These are phyloP conservation scores for Taurulus bubalis DNA, from an alignment of 2,113 vertebrate genomes.

Conservation along the genomic window DNA sequence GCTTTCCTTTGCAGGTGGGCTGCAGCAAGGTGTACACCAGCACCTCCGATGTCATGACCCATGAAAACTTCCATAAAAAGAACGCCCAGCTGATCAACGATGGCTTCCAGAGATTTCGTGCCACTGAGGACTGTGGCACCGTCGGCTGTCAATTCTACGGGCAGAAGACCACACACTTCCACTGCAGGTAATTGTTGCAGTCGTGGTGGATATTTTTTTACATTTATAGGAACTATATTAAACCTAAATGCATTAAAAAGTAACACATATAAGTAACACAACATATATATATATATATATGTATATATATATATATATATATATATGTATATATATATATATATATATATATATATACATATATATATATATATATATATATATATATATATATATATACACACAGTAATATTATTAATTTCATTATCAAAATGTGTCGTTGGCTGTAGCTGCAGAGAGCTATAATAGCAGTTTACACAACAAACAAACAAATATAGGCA, in stretches of 20 bases:
- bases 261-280: background rate
- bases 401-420: background rate
- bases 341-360: background rate
- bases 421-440: background rate
- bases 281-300: background rate
- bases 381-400: background rate
- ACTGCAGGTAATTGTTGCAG: slow-evolving; percentile 91
- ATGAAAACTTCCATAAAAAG: slow-evolving; percentile 99
- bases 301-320: background rate
- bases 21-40: slow-evolving; percentile 99
- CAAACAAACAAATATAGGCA: background rate
- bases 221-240: too few relatives aligned
- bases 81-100: slow-evolving; percentile 99
- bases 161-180: slow-evolving; percentile 99
- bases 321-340: background rate
- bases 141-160: slow-evolving; percentile 97
- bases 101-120: slow-evolving; percentile 98
- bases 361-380: background rate
- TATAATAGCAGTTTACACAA: background rate
- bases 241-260: background rate
- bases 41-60: slow-evolving; percentile 98
- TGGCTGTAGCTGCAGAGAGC: background rate
- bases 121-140: slow-evolving; percentile 96
- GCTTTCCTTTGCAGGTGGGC: slow-evolving; percentile 88
- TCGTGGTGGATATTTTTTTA: background rate